A percentile compares a stretch with the other conserved stretches of the same genome.
Evolutionary conservation across 1,140 invertebrate genomes (phyloP).

Genomic region (Brachionus calyciflorus): DNA sequence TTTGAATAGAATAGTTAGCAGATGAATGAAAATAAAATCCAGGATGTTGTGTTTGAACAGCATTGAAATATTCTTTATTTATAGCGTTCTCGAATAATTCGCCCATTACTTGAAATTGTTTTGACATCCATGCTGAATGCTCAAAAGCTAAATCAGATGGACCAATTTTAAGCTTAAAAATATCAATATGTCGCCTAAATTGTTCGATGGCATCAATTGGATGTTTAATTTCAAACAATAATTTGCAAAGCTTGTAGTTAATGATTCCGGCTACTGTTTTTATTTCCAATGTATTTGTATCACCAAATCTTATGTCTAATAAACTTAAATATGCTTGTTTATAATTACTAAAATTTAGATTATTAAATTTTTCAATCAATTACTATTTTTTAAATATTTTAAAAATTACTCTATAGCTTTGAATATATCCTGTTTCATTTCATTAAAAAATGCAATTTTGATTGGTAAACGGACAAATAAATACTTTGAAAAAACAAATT

Average conservation of each 20-base stretch:
- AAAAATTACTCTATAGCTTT: conserved; percentile 77
- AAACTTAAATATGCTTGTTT: conserved; percentile 84
- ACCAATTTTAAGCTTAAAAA: conserved; percentile 72
- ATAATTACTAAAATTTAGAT: conserved; percentile 77
- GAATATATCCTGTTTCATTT: conserved; percentile 82
- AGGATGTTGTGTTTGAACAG: conserved; percentile 89
- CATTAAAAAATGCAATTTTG: conserved; percentile 93
- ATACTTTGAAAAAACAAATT: too few species aligned
- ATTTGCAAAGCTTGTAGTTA: conserved; percentile 83
- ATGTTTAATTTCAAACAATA: conserved; percentile 81
- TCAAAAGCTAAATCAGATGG: conserved; percentile 80
- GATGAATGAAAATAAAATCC: conserved; percentile 93
- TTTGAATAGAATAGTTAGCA: conserved; percentile 75
- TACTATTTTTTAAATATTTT: neutral
- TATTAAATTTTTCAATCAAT: neutral
- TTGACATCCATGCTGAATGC: conserved; percentile 92
- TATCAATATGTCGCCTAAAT: conserved; percentile 83
- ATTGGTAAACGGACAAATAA: conserved; percentile 92
- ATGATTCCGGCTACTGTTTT: conserved; percentile 90
- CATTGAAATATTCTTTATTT: conserved; percentile 65
- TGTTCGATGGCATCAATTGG: conserved; percentile 89
- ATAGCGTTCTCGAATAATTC: conserved; percentile 3
- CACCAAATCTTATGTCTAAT: conserved; percentile 78
- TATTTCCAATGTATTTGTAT: conserved; percentile 85
- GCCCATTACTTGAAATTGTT: conserved; percentile 69